phyloP scores from a whole-genome alignment of 2,888 invertebrate species.

The Andrena bucephala region DNA sequence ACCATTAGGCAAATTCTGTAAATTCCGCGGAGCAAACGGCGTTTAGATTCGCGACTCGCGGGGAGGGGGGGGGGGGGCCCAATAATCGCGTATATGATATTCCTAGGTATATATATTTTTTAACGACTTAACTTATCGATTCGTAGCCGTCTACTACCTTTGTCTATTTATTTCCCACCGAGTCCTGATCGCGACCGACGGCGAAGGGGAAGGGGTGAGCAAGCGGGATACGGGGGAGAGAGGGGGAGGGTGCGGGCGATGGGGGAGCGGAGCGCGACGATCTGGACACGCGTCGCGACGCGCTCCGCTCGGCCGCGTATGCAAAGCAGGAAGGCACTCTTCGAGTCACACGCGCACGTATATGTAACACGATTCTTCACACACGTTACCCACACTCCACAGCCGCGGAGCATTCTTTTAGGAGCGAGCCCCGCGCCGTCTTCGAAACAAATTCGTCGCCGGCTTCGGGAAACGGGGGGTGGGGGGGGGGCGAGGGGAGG shows the following conservation, averaged over 20 bases:
- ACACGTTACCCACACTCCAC: conserved; percentile 42
- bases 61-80: conserved; percentile 72
- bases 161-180: conserved; percentile 71
- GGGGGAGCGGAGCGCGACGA: conserved; percentile 12
- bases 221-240: neutral
- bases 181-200: conserved; percentile 71
- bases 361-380: conserved; percentile 60
- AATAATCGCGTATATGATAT: conserved; percentile 72
- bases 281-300: conserved; percentile 36
- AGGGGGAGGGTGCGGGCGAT: conserved; percentile 2
- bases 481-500: no score
- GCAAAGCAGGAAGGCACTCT: conserved; percentile 62
- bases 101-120: conserved; percentile 76
- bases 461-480: neutral
- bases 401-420: conserved; percentile 55
- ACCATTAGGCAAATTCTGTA: conserved; percentile 68
- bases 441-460: conserved; percentile 6
- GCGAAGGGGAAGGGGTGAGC: conserved; percentile 25
- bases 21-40: conserved; percentile 65
- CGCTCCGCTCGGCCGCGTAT: conserved; percentile 59
- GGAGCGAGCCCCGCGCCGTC: conserved; percentile 55
- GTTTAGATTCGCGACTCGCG: conserved; percentile 70
- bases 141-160: conserved; percentile 68
- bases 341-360: conserved; percentile 62
- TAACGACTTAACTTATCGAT: conserved; percentile 75